Base-by-base conservation (phyloP, 2,797 vertebrate species). In the Arctocebus calabarensis region DNA sequence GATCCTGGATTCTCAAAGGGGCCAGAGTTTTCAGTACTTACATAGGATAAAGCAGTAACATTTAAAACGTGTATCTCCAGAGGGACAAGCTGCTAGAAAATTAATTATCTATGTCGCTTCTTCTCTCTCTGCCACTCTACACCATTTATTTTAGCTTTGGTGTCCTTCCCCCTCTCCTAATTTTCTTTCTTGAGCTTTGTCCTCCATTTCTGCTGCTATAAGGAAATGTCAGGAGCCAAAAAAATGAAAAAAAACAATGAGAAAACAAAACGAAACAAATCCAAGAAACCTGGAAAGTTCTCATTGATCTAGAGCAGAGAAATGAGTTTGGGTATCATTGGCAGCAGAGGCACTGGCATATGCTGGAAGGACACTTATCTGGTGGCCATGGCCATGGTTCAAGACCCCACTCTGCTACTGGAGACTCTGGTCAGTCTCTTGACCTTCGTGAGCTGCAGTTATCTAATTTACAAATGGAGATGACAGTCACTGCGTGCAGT, bases 71-170 rank as follows among this genome's bases (percentile, higher is more conserved):
- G 17, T 37, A 45, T 89, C 87, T 77, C 91, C 68, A 57, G 70
- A 96, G 94, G 93, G 17, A 70, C 78, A 61, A 96, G 75, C 61
- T 78, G 70, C 83, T 70, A 40, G 61, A 84, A 96, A 92, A 86
- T 96, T 86, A 94, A 94, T 91, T 95, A 93, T 90, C 91, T 88
- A 74, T 34, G 59, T 82, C 73, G 94, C 57, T 95, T 86, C 48
- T 64, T 94, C 43, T 88, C 61, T 85, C 45, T 87, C 74, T 88
- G 90, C 29, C 17, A 88, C 75, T 77, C 62, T 62, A 43, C 27
- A 88, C 43, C 70, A 64, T 71, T 82, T 85, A 37, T 23, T 40
- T 19, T 3, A 64, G 9, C 29, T 55, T 71, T 43, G 14, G 62
- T 59, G 29, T n/a, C 87, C 37, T 34, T 43, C 12, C 1, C 52